Percentiles rank a stretch among this genome's conserved stretches.
phyloP scores from a whole-genome alignment of 2,797 vertebrate species.

The Octomys mimax region DNA sequence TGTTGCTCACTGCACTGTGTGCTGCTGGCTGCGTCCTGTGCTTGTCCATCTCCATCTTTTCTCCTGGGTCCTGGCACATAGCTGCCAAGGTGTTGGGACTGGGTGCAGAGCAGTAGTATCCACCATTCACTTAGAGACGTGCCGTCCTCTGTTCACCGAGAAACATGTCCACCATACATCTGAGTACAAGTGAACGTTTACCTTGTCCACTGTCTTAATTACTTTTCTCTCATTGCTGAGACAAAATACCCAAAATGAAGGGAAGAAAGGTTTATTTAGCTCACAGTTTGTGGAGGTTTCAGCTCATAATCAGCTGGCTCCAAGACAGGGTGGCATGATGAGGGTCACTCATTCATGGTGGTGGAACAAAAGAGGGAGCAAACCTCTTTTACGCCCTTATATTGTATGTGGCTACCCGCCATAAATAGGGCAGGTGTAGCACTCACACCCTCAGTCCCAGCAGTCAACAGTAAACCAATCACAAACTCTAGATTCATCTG shows the following conservation, averaged over 20 bases:
- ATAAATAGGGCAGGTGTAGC: not conserved
- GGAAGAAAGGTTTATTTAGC: not conserved
- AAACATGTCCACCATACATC: not conserved
- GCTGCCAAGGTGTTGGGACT: not conserved
- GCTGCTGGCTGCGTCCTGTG: too few relatives aligned
- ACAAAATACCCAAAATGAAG: not conserved
- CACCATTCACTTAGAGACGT: not conserved
- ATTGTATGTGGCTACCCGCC: not conserved
- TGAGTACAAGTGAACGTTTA: not conserved
- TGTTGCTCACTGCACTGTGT: too few relatives aligned
- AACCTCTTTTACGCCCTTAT: not conserved
- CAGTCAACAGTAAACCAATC: not conserved
- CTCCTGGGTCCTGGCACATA: too few relatives aligned
- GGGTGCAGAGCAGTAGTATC: not conserved
- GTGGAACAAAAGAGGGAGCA: not conserved
- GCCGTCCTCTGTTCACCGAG: not conserved
- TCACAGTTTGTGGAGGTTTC: not conserved
- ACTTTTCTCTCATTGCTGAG: not conserved
- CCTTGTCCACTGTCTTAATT: not conserved
- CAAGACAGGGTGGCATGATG: not conserved
- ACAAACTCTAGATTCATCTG: not conserved
- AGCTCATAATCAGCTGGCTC: not conserved
- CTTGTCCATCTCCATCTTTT: too few relatives aligned
- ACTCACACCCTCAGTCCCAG: not conserved
- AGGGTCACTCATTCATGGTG: not conserved